These are phyloP conservation scores for Meriones psammophilus DNA, from an alignment of 2,797 vertebrate genomes.

Conservation along the genomic window DNA sequence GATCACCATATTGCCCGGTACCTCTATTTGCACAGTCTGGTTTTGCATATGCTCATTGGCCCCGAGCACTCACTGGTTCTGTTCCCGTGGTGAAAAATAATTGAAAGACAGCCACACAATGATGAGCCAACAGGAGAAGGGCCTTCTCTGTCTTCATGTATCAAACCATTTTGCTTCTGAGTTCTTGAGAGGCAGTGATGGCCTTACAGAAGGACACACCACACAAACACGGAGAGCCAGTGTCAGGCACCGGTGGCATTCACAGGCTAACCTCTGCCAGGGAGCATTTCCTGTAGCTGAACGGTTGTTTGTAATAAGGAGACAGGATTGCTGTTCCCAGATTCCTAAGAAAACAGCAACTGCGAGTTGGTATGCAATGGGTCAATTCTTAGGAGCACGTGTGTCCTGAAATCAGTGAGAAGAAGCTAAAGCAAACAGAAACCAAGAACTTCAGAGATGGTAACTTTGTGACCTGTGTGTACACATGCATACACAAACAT, in stretches of 20 bases:
- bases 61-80: not conserved
- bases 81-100: not conserved
- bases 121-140: not conserved
- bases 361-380: not conserved
- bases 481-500: no score
- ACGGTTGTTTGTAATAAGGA: not conserved
- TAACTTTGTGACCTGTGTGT: not conserved
- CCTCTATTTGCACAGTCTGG: not conserved
- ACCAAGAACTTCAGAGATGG: not conserved
- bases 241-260: not conserved
- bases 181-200: not conserved
- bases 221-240: no score
- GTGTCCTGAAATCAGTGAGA: not conserved
- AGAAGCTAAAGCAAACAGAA: not conserved
- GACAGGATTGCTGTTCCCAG: not conserved
- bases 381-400: not conserved
- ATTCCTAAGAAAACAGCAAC: not conserved
- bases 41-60: not conserved
- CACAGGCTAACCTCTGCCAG: not conserved
- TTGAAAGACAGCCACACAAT: not conserved
- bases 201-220: not conserved
- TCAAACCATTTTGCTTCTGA: not conserved
- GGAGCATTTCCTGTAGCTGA: not conserved
- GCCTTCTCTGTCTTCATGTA: not conserved
- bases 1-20: accelerated